Base-by-base conservation (phyloP, 1,140 invertebrate genomes). In the Euglossa dilemma region DNA sequence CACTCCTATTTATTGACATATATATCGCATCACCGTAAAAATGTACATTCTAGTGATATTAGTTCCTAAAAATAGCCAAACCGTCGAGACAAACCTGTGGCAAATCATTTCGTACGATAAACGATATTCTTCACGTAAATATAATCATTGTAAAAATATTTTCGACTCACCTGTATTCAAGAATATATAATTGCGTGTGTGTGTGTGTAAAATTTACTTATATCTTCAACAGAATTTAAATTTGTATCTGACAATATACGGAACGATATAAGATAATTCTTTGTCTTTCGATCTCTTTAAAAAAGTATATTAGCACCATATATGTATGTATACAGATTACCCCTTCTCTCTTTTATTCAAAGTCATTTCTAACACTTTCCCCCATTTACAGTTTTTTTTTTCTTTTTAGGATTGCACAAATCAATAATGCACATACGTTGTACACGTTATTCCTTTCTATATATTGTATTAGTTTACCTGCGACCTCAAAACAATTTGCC, bases 21-120 rank as follows among this genome's bases (percentile, higher is more conserved):
- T 79, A 87, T 57, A 79, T 74, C 66, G 70, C 70, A 77, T 83
- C 77, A 66, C 69, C 78, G 74, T 87, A 89, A 89, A 87, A 90
- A 89, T 86, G 81, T 88, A 88, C 80, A 54, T 56, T 79, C 84
- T 89, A 89, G 52, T 89, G 88, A 87, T 89, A 89, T 88, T 80
- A 81, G 67, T 80, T 74, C 72, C 84, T 87, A 89, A 80, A 75
- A 85, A 76, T 89, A 89, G 80, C 66, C 77, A 83, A 73, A 85
- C 70, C 73, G 20, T 73, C 43, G 61, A 36, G 66, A 43, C 57
- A 75, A 87, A 89, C 85, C 84, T 85, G 83, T 89, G 89, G 90
- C 89, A 87, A 89, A 81, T 89, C 57, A 87, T 87, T 70, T 82
- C 45, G 61, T 28, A 71, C 64, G 77, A 73, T 84, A 79, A 85